Evolutionary conservation across 2,113 vertebrate species (phyloP), one percentile per base, ranked within the genome.

Genomic region (Zosterops borbonicus): DNA sequence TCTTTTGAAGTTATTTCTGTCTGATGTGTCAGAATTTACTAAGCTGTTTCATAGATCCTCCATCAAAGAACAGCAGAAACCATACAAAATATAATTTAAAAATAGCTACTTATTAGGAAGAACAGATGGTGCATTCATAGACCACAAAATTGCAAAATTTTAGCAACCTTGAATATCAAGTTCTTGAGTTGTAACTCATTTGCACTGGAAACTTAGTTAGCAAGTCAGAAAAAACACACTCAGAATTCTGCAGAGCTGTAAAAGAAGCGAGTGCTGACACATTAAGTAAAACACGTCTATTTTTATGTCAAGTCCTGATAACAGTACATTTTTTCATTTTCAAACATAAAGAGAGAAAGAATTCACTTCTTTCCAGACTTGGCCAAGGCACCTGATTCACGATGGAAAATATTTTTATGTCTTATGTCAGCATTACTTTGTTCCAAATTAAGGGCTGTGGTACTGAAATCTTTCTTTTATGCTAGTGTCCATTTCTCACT

Each of bases 101-200:
- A 97, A 94, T 82, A 92, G 69, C 83, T 82, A 77, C 79, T 53
- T 91, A 78, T 82, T 87, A 89, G 70, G 62, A 87, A 88, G 92
- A 97, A 97, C 93, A 97, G 85, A 90, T 62, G 67, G 92, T 89
- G 35, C 70, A 81, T 95, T 96, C 87, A 87, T 71, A 75, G 29
- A 87, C 13, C 33, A 87, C 35, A 90, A 83, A 83, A 82, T n/a
- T 80, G 85, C 85, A 88, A 94, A 87, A 58, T 85, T 95, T 86
- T 77, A 92, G 65, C 56, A 83, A 68, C 87, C 44, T 74, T 68
- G 91, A 75, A 93, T 95, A 95, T 81, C 87, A 79, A 67, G 82
- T 94, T 95, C 91, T 95, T 88, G 65, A 87, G 29, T 67, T 95
- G 93, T 74, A 96, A 95, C 84, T 87, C 60, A 49, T 93, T 97